phyloP scores from a whole-genome alignment of 1,140 invertebrate genomes.

The Reticulitermes speratus region DNA sequence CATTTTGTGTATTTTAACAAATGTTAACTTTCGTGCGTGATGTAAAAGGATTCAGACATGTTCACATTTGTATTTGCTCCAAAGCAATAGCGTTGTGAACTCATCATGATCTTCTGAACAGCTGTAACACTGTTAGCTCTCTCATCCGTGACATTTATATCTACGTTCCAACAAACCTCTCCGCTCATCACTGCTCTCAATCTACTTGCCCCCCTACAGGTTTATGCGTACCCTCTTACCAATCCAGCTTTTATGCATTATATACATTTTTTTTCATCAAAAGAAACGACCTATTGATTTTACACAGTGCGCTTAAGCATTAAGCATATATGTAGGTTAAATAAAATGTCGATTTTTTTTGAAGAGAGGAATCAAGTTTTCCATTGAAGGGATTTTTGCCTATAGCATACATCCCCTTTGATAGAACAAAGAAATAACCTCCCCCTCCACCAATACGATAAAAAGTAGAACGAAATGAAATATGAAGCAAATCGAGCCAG shows the following conservation, averaged over 20 bases:
- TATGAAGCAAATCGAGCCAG: slow-evolving; percentile 10
- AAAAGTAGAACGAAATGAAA: slow-evolving; percentile 10
- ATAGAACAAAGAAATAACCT: slow-evolving; percentile 15
- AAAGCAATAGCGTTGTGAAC: not conserved
- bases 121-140: not conserved
- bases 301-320: slow-evolving; percentile 1
- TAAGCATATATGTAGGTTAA: not conserved
- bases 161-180: not conserved
- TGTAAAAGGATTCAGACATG: not conserved
- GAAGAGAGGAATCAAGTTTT: slow-evolving; percentile 11
- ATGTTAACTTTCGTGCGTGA: not conserved
- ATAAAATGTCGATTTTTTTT: not conserved
- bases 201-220: not conserved
- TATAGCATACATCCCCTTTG: slow-evolving; percentile 11
- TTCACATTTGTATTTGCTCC: not conserved
- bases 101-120: not conserved
- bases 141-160: not conserved
- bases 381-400: slow-evolving; percentile 14
- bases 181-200: not conserved
- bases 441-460: not conserved
- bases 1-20: not conserved
- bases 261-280: not conserved
- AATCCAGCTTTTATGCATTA: not conserved
- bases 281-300: slow-evolving; percentile 8
- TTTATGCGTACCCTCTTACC: not conserved